Percentiles rank a stretch among this genome's conserved stretches.
These are phyloP conservation scores for Hetaerina americana DNA, from an alignment of 1,140 invertebrate genomes.

Conservation along the genomic window DNA sequence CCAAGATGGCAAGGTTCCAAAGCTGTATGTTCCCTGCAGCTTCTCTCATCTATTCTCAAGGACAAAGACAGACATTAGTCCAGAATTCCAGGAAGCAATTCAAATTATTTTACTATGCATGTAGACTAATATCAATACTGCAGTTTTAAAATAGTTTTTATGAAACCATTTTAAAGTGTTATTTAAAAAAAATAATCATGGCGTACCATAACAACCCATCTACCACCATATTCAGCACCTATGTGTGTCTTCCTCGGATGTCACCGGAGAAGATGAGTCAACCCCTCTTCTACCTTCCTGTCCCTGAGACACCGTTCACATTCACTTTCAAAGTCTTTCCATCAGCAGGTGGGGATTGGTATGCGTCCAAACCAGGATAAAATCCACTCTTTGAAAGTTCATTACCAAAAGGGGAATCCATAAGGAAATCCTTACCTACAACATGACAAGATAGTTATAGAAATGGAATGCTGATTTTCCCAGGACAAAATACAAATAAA, in stretches of 20 bases:
- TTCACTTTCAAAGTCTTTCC: slow-evolving; percentile 42
- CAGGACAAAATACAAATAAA: neutral
- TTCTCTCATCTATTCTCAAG: slow-evolving; percentile 39
- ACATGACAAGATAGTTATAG: slow-evolving; percentile 9
- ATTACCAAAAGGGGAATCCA: slow-evolving; percentile 81
- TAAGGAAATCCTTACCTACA: slow-evolving; percentile 83
- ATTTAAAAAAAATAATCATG: too few relatives aligned
- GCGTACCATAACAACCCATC: too few relatives aligned
- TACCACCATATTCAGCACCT: too few relatives aligned
- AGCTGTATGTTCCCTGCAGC: slow-evolving; percentile 90
- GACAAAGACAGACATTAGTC: neutral
- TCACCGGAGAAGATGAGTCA: too few relatives aligned
- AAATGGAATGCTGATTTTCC: neutral
- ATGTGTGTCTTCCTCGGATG: too few relatives aligned
- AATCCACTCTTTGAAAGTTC: slow-evolving; percentile 89
- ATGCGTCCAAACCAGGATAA: slow-evolving; percentile 94
- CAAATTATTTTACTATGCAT: too few relatives aligned
- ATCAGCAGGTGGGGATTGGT: slow-evolving; percentile 71
- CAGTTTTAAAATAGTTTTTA: too few relatives aligned
- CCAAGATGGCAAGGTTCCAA: slow-evolving; percentile 84
- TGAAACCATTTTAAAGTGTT: too few relatives aligned
- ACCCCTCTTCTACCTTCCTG: too few relatives aligned
- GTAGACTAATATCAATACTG: too few relatives aligned
- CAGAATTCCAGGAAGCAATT: neutral
- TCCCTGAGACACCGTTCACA: slow-evolving; percentile 78